Evolutionary conservation across 2,113 vertebrate species (phyloP).

Genomic region (Mixornis gularis): DNA sequence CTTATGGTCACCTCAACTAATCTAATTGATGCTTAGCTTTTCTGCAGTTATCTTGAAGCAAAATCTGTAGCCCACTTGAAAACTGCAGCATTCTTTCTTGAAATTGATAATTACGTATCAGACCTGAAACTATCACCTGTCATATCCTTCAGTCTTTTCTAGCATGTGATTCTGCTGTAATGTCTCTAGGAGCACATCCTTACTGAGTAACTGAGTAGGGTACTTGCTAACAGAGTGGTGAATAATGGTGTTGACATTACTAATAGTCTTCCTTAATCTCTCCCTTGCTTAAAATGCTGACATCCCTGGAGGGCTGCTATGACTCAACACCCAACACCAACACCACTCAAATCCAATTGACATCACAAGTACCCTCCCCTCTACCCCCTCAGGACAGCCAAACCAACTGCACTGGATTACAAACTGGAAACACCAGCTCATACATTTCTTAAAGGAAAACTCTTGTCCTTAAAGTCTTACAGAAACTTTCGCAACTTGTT

Average conservation of each 20-base stretch:
- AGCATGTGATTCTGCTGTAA: background rate
- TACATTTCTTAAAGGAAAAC: background rate
- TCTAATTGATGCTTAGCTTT: background rate
- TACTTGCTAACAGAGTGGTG: background rate
- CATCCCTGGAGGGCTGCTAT: background rate
- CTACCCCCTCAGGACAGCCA: background rate
- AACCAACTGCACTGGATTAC: background rate
- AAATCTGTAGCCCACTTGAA: background rate
- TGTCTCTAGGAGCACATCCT: background rate
- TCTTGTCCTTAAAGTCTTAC: background rate
- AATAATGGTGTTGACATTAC: background rate
- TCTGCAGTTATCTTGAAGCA: background rate
- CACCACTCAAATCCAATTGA: accelerated
- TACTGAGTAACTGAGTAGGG: background rate
- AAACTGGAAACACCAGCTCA: background rate
- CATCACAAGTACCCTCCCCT: background rate
- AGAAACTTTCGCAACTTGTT: background rate
- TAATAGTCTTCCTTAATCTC: background rate
- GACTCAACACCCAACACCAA: background rate
- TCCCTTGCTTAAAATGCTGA: background rate
- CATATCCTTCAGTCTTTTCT: background rate
- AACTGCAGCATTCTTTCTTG: background rate
- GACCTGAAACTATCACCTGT: background rate
- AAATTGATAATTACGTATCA: background rate
- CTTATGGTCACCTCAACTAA: background rate